These are phyloP conservation scores for Dascillus cervinus DNA, from an alignment of 2,888 invertebrate genomes.

Conservation along the genomic window DNA sequence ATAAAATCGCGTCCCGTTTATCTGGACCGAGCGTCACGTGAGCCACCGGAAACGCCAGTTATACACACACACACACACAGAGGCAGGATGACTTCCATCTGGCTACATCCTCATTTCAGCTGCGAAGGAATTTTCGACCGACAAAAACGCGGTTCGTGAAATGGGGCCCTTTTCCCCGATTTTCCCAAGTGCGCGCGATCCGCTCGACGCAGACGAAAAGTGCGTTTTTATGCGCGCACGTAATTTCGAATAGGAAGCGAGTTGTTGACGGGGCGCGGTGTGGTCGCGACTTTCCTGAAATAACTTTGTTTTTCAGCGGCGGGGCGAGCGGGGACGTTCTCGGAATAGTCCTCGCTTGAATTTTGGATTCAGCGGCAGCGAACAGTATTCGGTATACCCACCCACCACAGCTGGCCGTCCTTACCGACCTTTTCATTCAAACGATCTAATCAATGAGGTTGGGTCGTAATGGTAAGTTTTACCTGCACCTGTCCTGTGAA, in stretches of 20 bases:
- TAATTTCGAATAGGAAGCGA: conserved; percentile 21
- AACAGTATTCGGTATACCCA: no score
- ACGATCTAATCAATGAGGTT: conserved; percentile 22
- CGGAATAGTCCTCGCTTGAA: conserved; percentile 18
- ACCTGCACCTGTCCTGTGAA: conserved; percentile 15
- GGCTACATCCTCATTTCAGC: conserved; percentile 39
- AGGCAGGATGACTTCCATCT: conserved; percentile 42
- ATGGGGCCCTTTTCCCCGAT: no score
- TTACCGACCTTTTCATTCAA: conserved; percentile 23
- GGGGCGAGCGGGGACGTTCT: conserved; percentile 12
- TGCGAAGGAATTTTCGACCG: conserved; percentile 37
- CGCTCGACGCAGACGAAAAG: no score
- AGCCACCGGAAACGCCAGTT: conserved; percentile 50
- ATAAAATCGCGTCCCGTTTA: conserved; percentile 14
- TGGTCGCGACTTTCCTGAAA: conserved; percentile 22
- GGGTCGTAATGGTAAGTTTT: conserved; percentile 15
- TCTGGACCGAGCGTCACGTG: conserved; percentile 39
- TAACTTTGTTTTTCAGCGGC: conserved; percentile 13
- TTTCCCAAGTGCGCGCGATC: no score
- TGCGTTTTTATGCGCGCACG: no score
- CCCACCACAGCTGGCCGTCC: conserved; percentile 17
- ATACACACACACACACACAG: no score
- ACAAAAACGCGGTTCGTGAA: conserved; percentile 29
- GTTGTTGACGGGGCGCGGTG: conserved; percentile 17
- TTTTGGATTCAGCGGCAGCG: conserved; percentile 20